Conservation (phyloP, 2,797 vertebrate genomes). For the Tenualosa thibaudeaui region DNA sequence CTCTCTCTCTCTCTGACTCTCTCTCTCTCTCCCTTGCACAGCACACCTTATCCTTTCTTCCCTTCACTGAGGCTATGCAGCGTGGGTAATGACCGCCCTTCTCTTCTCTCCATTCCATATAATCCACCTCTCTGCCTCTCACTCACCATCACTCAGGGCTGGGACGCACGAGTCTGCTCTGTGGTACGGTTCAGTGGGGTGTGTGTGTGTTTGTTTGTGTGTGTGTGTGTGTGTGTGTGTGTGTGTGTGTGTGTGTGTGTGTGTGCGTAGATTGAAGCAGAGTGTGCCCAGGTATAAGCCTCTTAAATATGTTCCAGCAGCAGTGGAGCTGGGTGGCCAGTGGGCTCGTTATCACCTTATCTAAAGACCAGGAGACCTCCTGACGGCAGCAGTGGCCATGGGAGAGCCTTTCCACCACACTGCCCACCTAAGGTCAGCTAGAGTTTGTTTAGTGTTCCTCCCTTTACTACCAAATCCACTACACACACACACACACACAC, state of each 20-base stretch:
- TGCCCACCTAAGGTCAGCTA: slow-evolving; percentile 45
- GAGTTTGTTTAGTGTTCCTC: background rate
- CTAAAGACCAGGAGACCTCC: slow-evolving; percentile 40
- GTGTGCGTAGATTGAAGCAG: background rate
- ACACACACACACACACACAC: slow-evolving; percentile 13
- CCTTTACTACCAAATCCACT: background rate
- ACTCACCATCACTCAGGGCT: background rate
- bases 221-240: background rate
- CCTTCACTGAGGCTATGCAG: too few species aligned
- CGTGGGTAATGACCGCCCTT: background rate
- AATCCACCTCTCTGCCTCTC: slow-evolving; percentile 3
- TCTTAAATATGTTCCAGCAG: slow-evolving; percentile 47
- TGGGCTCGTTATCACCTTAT: slow-evolving; percentile 24
- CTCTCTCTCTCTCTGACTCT: background rate
- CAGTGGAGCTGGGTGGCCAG: slow-evolving; percentile 31
- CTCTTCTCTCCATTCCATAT: background rate
- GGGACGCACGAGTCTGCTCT: slow-evolving; percentile 39
- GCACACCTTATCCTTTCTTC: background rate
- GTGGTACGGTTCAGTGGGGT: slow-evolving; percentile 52
- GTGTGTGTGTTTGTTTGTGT: slow-evolving; percentile 1
- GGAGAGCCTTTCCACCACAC: slow-evolving; percentile 40
- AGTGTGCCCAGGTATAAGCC: slow-evolving; percentile 47
- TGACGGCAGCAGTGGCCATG: slow-evolving; percentile 14
- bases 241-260: too few species aligned
- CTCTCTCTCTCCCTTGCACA: background rate